Evolutionary conservation across 2,888 invertebrate genomes (phyloP), one percentile per base, ranked within the genome.

Genomic region (Eristalinus aeneus): DNA sequence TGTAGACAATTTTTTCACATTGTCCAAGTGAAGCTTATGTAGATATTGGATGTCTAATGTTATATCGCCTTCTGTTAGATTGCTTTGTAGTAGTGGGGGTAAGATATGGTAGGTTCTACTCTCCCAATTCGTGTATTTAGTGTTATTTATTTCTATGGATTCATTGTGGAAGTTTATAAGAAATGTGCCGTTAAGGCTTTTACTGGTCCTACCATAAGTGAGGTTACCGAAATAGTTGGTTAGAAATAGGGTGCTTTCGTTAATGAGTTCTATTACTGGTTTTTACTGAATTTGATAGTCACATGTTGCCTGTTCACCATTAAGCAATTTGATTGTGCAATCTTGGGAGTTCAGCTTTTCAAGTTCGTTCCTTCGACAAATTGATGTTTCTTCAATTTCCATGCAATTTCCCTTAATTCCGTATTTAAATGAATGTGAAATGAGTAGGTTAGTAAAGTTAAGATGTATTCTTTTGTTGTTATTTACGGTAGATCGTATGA

Each of bases 401-500:
- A 36, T 23, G 67, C 67, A 67, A 46, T 67, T 67, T 36, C 23
- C 67, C 27, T 67, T 53, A 36, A 67, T 67, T 6, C 53, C 67
- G 20, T 27, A 67, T 27, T 53, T 67, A 27, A 11, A 12, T 23
- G 67, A 23, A 27, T 67, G 67, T 11, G 67, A 67, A 20, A 39
- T 32, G 36, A 64, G 36, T 64, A 64, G 20, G 23, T 46, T 64
- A 84, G 22, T 60, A 77, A 81, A 1, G 31, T 63, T 0, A 27
- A 87, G 27, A 20, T 86, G 68, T 23, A 87, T 67, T 65, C 75
- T 65, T 34, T 81, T 83, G 36, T 68, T 76, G 36, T 83, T 61
- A 46, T 63, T 79, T 31, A 85, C 53, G 39, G 79, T 83, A 58
- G 85, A 75, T 11, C 83, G 71, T 27, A 87, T 9, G 11, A 88